phyloP scores from a whole-genome alignment of 2,888 invertebrate genomes.

The Zaprionus obscuricornis region DNA sequence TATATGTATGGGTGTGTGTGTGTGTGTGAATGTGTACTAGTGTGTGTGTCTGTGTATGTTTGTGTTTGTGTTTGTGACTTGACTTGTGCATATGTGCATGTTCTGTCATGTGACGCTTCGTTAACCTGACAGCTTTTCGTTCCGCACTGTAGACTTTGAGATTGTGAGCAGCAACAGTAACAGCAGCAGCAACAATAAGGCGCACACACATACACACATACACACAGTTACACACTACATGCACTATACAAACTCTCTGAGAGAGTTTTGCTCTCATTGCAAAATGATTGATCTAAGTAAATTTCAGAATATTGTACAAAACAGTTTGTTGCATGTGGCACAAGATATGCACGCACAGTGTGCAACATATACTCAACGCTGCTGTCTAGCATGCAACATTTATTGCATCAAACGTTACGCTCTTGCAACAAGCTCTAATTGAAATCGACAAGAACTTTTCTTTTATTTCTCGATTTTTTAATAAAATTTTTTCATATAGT shows the following conservation, averaged over 20 bases:
- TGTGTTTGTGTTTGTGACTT: conserved; percentile 18
- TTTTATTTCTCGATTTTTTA: conserved; percentile 4
- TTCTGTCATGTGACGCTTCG: conserved; percentile 58
- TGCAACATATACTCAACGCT: too few species aligned
- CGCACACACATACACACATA: conserved; percentile 9
- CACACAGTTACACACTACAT: background rate
- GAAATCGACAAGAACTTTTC: conserved; percentile 19
- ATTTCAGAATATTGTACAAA: conserved; percentile 2
- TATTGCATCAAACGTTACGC: too few species aligned
- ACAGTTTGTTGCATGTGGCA: conserved; percentile 11
- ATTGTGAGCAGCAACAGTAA: conserved; percentile 18
- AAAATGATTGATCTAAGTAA: conserved; percentile 10
- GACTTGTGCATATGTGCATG: conserved; percentile 40
- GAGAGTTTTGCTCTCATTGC: too few species aligned
- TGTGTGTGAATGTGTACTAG: conserved; percentile 6
- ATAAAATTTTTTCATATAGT: conserved; percentile 8
- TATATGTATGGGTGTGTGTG: background rate
- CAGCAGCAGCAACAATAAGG: too few species aligned
- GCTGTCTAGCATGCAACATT: too few species aligned
- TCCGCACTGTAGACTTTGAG: conserved; percentile 27
- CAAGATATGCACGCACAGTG: too few species aligned
- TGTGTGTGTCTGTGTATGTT: conserved; percentile 1
- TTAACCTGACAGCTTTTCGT: conserved; percentile 61
- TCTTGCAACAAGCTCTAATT: conserved; percentile 18
- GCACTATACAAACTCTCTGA: background rate